A percentile compares a stretch with the other conserved stretches of the same genome.
Evolutionary conservation across 30 jellyfish, hydroid and myxozoan species (phyloP).

Genomic region (Catostylus mosaicus): DNA sequence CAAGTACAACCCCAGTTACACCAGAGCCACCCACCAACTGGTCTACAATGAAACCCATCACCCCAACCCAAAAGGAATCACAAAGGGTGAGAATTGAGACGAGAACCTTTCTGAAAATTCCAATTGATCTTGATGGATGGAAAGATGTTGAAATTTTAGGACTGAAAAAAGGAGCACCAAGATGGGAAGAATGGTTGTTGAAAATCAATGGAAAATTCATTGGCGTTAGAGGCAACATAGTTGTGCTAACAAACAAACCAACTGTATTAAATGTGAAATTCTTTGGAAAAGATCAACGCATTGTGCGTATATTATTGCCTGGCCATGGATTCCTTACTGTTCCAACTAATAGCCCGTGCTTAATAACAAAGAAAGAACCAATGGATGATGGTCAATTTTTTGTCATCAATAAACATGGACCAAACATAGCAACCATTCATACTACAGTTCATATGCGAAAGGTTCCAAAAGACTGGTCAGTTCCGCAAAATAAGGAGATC

Average conservation of each 20-base stretch:
- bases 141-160: constrained; percentile 43
- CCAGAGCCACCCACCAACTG: neutral
- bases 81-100: neutral
- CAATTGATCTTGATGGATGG: constrained; percentile 52
- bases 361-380: constrained; percentile 4
- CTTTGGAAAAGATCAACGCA: constrained; percentile 49
- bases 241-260: constrained; percentile 44
- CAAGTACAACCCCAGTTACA: neutral
- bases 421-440: constrained; percentile 24
- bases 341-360: constrained; percentile 27
- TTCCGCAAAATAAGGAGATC: constrained; percentile 21
- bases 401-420: constrained; percentile 40
- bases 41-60: neutral
- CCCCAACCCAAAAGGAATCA: neutral
- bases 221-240: constrained; percentile 17
- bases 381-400: constrained; percentile 10
- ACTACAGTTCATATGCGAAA: constrained; percentile 14
- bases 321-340: constrained; percentile 44
- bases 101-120: neutral
- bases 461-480: constrained; percentile 60
- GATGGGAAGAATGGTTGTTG: constrained; percentile 62
- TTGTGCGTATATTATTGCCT: constrained; percentile 38
- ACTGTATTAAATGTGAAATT: constrained; percentile 48
- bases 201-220: constrained; percentile 59
- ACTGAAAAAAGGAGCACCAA: neutral